Conservation (phyloP, 2,888 invertebrate genomes). For the Watsonalla cultraria region DNA sequence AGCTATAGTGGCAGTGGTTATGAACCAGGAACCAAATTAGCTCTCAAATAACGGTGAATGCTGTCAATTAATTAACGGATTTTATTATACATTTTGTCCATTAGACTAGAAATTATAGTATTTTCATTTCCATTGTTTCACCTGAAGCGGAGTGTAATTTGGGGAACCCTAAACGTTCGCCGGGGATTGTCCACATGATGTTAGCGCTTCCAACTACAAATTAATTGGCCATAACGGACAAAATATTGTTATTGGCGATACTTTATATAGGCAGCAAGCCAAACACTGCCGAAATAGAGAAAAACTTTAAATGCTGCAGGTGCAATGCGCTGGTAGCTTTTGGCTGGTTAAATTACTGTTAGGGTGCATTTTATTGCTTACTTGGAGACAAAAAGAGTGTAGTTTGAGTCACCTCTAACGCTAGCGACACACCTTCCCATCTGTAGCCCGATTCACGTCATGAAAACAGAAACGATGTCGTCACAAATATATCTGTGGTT, state of each 20-base stretch:
- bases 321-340: conserved; percentile 20
- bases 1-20: too few species aligned
- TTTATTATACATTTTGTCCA: conserved; percentile 14
- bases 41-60: too few species aligned
- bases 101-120: neutral
- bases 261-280: conserved; percentile 22
- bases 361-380: too few species aligned
- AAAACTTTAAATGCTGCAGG: conserved; percentile 19
- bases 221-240: conserved; percentile 54
- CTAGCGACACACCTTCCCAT: too few species aligned
- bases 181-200: conserved; percentile 25
- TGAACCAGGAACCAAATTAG: too few species aligned
- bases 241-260: conserved; percentile 51
- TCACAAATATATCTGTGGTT: too few species aligned
- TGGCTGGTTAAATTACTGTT: neutral
- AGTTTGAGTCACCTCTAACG: too few species aligned
- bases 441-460: too few species aligned
- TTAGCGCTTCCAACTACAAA: conserved; percentile 46
- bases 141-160: conserved; percentile 17
- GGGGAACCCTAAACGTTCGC: conserved; percentile 21
- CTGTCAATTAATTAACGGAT: neutral
- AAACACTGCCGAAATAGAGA: conserved; percentile 11
- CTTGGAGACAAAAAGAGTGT: too few species aligned
- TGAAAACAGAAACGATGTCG: too few species aligned
- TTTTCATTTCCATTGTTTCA: conserved; percentile 8